These are phyloP conservation scores for Erebia aethiops DNA, from an alignment of 2,888 invertebrate genomes.

Conservation along the genomic window DNA sequence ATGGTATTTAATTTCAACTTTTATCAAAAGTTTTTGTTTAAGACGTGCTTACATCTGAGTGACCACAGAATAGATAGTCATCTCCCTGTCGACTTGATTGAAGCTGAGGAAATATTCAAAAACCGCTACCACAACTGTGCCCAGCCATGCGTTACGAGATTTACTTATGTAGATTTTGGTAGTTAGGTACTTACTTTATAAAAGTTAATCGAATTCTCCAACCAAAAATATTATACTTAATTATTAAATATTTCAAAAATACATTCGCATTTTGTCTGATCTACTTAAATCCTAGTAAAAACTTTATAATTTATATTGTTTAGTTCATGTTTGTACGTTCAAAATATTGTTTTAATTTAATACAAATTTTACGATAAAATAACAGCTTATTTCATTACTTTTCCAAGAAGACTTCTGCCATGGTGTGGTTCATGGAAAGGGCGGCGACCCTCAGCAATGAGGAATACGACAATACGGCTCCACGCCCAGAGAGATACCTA, in stretches of 20 bases:
- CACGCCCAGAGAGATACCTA: too few species aligned
- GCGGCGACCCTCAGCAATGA: too few species aligned
- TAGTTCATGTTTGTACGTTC: too few species aligned
- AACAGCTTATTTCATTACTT: too few species aligned
- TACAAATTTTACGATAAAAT: too few species aligned
- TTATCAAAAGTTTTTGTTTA: constrained; percentile 36
- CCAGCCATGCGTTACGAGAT: constrained; percentile 36
- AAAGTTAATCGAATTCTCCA: constrained; percentile 9
- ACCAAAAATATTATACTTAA: not conserved
- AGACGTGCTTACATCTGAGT: constrained; percentile 38
- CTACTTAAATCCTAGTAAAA: not conserved
- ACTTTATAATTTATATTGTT: too few species aligned
- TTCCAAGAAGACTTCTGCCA: too few species aligned
- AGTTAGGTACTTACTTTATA: constrained; percentile 11
- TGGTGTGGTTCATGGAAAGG: too few species aligned
- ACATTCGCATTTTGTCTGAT: not conserved
- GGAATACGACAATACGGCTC: too few species aligned
- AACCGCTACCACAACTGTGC: constrained; percentile 36
- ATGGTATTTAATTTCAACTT: constrained; percentile 39
- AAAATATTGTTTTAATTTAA: too few species aligned
- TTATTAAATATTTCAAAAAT: not conserved
- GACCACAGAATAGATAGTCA: constrained; percentile 35
- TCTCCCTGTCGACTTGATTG: constrained; percentile 38
- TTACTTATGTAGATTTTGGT: constrained; percentile 24
- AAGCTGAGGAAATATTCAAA: constrained; percentile 30